Base-by-base conservation (phyloP, 2,888 invertebrate species). In the Tenthredo distinguenda region DNA sequence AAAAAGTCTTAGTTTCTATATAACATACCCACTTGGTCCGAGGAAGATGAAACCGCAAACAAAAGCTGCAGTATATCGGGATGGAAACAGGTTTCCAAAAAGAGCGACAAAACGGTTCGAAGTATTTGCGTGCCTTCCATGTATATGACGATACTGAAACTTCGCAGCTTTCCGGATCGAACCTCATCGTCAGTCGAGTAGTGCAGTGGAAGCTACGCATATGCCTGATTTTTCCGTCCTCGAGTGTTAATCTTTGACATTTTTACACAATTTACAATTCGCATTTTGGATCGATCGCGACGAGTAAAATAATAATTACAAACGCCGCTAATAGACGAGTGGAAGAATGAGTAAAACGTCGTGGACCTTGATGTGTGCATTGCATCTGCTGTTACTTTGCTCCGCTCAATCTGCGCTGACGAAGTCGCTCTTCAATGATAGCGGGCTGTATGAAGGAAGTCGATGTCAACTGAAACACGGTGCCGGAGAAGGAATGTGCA, bases 361-460 rank as follows among this genome's bases (percentile, higher is more conserved):
- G 72, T 74, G 18, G 43, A 74, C 3, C 1, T 9, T 18, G 62
- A 37, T 79, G 40, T 58, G 58, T 12, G 55, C 21, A 79, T 21
- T 79, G 12, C 21, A 34, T 3, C 10, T 79, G 18, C 12, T 58
- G 37, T 21, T 58, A 37, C 37, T 62, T 62, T 77, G 5, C 15
- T 18, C 18, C 77, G 21, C 12, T 40, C 58, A n/a, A 12, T 79
- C 31, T 7, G n/a, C 10, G 10, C 26, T 34, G 9, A 34, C 10
- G 4, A 7, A 79, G 5, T 31, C 58, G 62, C 5, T 79, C 37
- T 55, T 58, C 58, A 4, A 55, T 4, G 62, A 79, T 4, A 12
- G 0, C 40, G 37, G 37, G 37, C 47, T 65, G 9, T 83, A 68
- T 47, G 82, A 83, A 34, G 82, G 82, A 2, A 83, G 34, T 62